Percentiles rank a stretch among this genome's conserved stretches.
phyloP scores from a whole-genome alignment of 2,113 vertebrate species.

The Romanogobio albipinnatus region DNA sequence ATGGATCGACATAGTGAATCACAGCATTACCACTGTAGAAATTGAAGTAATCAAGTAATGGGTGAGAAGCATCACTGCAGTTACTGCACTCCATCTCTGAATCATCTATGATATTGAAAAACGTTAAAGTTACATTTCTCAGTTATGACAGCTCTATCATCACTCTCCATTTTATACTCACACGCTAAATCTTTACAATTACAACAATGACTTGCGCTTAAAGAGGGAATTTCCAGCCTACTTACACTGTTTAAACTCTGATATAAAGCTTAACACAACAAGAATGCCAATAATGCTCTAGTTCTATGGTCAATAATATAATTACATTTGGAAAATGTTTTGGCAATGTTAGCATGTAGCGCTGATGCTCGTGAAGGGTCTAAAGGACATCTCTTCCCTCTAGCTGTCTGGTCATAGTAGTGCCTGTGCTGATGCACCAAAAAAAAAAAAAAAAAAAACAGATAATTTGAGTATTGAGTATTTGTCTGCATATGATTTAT shows the following conservation, averaged over 20 bases:
- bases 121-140: neutral
- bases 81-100: neutral
- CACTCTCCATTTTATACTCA: neutral
- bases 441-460: neutral
- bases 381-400: conserved; percentile 23
- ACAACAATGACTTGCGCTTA: neutral
- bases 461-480: neutral
- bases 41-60: neutral
- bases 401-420: conserved; percentile 19
- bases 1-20: neutral
- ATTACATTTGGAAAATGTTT: conserved; percentile 23
- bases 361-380: conserved; percentile 6
- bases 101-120: neutral
- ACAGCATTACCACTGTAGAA: neutral
- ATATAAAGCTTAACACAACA: neutral
- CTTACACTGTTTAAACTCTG: neutral
- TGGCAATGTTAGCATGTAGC: conserved; percentile 25
- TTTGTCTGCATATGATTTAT: neutral
- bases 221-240: neutral
- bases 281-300: neutral
- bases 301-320: neutral
- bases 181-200: neutral
- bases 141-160: neutral
- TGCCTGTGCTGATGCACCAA: conserved; percentile 6
- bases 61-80: neutral